These are phyloP conservation scores for Gymnoscopelus braueri DNA, from an alignment of 2,797 vertebrate species.

Conservation along the genomic window DNA sequence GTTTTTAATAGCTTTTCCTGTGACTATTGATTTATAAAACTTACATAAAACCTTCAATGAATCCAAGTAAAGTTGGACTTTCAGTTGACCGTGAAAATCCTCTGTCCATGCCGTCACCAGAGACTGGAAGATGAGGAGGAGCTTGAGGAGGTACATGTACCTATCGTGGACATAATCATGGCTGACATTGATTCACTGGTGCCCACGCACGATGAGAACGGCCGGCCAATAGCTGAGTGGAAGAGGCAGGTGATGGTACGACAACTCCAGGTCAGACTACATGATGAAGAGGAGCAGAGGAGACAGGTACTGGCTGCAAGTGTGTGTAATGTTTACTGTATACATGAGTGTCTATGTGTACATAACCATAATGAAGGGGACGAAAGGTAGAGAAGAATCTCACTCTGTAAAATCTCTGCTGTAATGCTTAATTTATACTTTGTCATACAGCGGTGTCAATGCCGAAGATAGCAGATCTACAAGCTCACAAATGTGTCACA, in stretches of 20 bases:
- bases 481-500: too few relatives aligned
- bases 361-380: constrained; percentile 43
- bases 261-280: constrained; percentile 87
- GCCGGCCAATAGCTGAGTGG: constrained; percentile 91
- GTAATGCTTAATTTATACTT: too few relatives aligned
- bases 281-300: constrained; percentile 73
- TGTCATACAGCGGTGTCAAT: too few relatives aligned
- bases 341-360: background rate
- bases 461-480: too few relatives aligned
- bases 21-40: too few relatives aligned
- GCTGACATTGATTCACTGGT: constrained; percentile 89
- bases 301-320: constrained; percentile 62
- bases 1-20: too few relatives aligned
- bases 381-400: constrained; percentile 24
- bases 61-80: too few relatives aligned
- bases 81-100: too few relatives aligned
- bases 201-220: constrained; percentile 89
- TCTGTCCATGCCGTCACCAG: constrained; percentile 46
- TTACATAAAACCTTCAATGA: too few relatives aligned
- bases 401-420: too few relatives aligned
- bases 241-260: constrained; percentile 97
- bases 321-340: background rate
- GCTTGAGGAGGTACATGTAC: constrained; percentile 49
- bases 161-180: constrained; percentile 68
- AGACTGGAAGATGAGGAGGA: constrained; percentile 62